Percentiles rank a stretch among this genome's conserved stretches.
These are phyloP conservation scores for Exocentrus adspersus DNA, from an alignment of 2,888 invertebrate species.

Conservation along the genomic window DNA sequence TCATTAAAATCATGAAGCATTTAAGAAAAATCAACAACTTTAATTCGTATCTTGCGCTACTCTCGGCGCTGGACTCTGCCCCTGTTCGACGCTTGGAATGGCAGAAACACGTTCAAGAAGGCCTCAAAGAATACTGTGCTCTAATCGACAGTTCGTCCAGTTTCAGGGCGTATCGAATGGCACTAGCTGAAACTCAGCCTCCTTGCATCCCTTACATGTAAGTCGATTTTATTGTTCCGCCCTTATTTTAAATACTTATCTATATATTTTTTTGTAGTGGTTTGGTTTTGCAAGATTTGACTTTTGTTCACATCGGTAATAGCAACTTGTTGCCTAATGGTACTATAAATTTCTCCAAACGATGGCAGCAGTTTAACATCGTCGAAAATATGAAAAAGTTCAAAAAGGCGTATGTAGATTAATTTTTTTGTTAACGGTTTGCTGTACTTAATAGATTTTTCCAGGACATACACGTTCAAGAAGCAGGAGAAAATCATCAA, in stretches of 20 bases:
- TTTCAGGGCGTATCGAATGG: slow-evolving; percentile 95
- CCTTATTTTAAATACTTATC: neutral
- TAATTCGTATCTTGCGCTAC: slow-evolving; percentile 95
- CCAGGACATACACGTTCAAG: slow-evolving; percentile 91
- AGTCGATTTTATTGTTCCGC: slow-evolving; percentile 61
- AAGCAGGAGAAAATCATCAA: slow-evolving; percentile 93
- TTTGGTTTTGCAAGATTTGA: slow-evolving; percentile 96
- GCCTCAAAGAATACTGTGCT: slow-evolving; percentile 92
- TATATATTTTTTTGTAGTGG: slow-evolving; percentile 73
- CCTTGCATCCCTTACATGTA: slow-evolving; percentile 99
- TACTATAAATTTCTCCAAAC: slow-evolving; percentile 93
- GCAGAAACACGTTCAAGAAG: slow-evolving; percentile 91
- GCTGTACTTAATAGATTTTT: slow-evolving; percentile 50
- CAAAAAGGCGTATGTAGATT: slow-evolving; percentile 85
- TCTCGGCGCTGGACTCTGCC: slow-evolving; percentile 97
- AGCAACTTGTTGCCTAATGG: slow-evolving; percentile 88
- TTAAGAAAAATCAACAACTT: slow-evolving; percentile 97
- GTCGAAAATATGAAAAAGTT: slow-evolving; percentile 98
- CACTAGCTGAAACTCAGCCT: slow-evolving; percentile 92
- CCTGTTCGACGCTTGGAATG: slow-evolving; percentile 93
- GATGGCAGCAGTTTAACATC: slow-evolving; percentile 99
- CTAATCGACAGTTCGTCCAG: slow-evolving; percentile 98
- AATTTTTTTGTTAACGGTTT: no score
- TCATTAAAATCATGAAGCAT: slow-evolving; percentile 98
- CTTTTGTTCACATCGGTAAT: slow-evolving; percentile 98